These are phyloP conservation scores for Brienomyrus brachyistius DNA, from an alignment of 2,113 vertebrate species.

Conservation along the genomic window DNA sequence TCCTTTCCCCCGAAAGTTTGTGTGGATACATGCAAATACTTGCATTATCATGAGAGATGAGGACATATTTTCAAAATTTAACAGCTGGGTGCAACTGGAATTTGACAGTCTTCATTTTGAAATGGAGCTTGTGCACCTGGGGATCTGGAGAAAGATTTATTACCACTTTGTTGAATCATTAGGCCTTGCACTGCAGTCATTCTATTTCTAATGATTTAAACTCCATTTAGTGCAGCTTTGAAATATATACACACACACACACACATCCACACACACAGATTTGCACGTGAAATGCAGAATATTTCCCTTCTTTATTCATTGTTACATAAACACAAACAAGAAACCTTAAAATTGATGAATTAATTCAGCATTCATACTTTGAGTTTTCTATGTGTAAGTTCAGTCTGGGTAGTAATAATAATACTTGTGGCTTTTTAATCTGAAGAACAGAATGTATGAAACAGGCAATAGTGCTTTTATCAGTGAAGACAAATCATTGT, in stretches of 20 bases:
- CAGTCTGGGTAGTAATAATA: background rate
- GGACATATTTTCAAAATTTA: slow-evolving; percentile 7
- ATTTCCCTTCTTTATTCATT: background rate
- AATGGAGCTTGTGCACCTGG: background rate
- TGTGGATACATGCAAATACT: slow-evolving; percentile 5
- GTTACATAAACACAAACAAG: background rate
- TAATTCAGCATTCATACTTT: background rate
- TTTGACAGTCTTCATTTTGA: background rate
- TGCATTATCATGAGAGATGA: slow-evolving; percentile 2
- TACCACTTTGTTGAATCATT: background rate
- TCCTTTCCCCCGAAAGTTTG: background rate
- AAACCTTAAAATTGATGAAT: background rate
- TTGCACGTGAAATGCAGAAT: background rate
- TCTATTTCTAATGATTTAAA: slow-evolving; percentile 8
- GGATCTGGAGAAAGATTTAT: background rate
- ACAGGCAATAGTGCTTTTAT: background rate
- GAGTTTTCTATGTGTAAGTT: background rate
- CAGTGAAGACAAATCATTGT: background rate
- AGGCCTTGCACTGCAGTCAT: background rate
- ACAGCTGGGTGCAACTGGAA: background rate
- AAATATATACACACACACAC: background rate
- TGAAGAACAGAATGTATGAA: background rate
- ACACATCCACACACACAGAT: background rate
- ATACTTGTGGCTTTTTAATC: background rate
- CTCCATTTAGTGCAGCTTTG: background rate